Base-by-base conservation (phyloP, 2,797 vertebrate species). In the Ctenochaetus hawaiiensis region DNA sequence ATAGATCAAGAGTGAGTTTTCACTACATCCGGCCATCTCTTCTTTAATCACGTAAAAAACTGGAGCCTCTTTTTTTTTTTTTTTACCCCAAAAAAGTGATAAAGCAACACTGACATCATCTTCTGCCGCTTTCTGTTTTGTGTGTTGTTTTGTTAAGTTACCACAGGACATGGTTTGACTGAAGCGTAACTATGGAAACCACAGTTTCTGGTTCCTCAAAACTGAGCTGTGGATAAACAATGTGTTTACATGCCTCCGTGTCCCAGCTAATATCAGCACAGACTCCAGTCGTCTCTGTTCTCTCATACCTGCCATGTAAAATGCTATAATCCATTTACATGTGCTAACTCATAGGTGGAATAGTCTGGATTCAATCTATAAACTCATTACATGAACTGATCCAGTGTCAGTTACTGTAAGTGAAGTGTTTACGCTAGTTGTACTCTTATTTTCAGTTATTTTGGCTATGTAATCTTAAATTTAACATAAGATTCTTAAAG, bases 161-260 rank as follows among this genome's bases (percentile, higher is more conserved):
- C 72, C 65, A 39, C 75, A 17, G 52, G 73, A 72, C 59, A 71
- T 72, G 62, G 41, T 51, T 56, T 60, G 63, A 68, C 63, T 39
- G 6, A 67, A 68, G 60, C n/a, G 77, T 83, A 63, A 72, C 85
- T 44, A 84, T 80, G 80, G 82, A 77, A 80, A 82, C 85, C 74
- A 51, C 66, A 56, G 41, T 71, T 44, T 78, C 53, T 43, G 57
- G 53, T 56, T 47, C 54, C 72, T 60, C 61, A 61, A 52, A 48
- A 45, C 61, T 30, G 68, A 87, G 77, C 68, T 23, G 53, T 61
- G 13, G 56, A 72, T 58, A 23, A 72, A 71, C 72, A 12, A 81
- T 23, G 72, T 74, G 75, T 87, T 81, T 61, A 59, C 22, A 49
- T 64, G 54, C 61, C 34, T 64, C 52, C 0, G 8, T 37, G 64